Evolutionary conservation across 1,140 invertebrate species (phyloP).

Genomic region (Solenopsis fugax): DNA sequence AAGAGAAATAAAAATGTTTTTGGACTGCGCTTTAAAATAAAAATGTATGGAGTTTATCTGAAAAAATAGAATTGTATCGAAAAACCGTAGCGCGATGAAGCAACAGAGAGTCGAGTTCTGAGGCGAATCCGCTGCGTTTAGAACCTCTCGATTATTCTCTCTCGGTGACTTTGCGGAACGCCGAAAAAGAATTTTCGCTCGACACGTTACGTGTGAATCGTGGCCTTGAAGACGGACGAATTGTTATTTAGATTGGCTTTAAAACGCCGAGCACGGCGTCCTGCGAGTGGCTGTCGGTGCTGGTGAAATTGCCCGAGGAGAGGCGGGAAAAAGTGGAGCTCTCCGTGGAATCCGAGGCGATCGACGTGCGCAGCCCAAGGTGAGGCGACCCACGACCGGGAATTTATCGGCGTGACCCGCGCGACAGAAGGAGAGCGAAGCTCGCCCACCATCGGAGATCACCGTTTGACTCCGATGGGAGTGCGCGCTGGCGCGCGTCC

Average conservation of each 20-base stretch:
- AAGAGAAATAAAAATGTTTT: not conserved
- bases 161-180: not conserved
- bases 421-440: slow-evolving; percentile 14
- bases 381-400: slow-evolving; percentile 69
- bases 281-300: slow-evolving; percentile 94
- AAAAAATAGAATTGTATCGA: not conserved
- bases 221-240: slow-evolving; percentile 13
- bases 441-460: slow-evolving; percentile 1
- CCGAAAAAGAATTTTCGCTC: not conserved
- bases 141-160: not conserved
- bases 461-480: slow-evolving; percentile 12
- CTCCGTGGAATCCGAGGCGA: slow-evolving; percentile 89
- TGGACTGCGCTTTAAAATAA: not conserved
- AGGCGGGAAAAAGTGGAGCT: slow-evolving; percentile 89
- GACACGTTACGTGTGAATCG: slow-evolving; percentile 42
- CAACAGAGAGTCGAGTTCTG: not conserved
- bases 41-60: not conserved
- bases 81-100: not conserved
- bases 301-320: slow-evolving; percentile 92
- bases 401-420: slow-evolving; percentile 57
- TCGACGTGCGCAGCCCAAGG: slow-evolving; percentile 89
- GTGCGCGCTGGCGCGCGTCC: not conserved
- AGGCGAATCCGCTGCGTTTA: not conserved
- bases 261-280: slow-evolving; percentile 94
- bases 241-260: slow-evolving; percentile 90